Conservation (phyloP, 2,888 invertebrate species). For the Fragum fragum region DNA sequence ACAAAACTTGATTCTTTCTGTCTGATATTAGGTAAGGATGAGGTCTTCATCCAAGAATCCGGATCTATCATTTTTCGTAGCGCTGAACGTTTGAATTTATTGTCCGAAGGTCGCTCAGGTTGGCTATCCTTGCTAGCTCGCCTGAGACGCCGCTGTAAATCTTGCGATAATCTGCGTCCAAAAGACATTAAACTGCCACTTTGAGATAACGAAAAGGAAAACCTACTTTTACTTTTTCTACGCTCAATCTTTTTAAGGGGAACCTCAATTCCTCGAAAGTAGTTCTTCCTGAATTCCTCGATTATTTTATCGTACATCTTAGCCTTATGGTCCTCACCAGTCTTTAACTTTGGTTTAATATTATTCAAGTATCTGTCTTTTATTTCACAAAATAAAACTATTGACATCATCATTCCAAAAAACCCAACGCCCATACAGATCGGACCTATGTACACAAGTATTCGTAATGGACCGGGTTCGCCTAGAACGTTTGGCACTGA, state of each 20-base stretch:
- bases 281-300: slow-evolving; percentile 76
- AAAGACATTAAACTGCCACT: slow-evolving; percentile 59
- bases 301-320: slow-evolving; percentile 79
- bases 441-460: slow-evolving; percentile 97
- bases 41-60: slow-evolving; percentile 76
- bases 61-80: slow-evolving; percentile 46
- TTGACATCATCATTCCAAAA: slow-evolving; percentile 98
- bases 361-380: slow-evolving; percentile 96
- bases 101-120: slow-evolving; percentile 44
- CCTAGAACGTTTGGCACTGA: slow-evolving; percentile 51
- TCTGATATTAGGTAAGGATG: slow-evolving; percentile 76
- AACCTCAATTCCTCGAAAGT: slow-evolving; percentile 78
- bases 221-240: slow-evolving; percentile 49
- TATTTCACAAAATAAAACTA: slow-evolving; percentile 99
- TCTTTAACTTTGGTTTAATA: slow-evolving; percentile 91
- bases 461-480: slow-evolving; percentile 51
- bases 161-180: slow-evolving; percentile 55
- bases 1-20: slow-evolving; percentile 57
- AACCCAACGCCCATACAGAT: slow-evolving; percentile 99
- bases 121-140: slow-evolving; percentile 50
- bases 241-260: slow-evolving; percentile 62
- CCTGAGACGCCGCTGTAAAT: slow-evolving; percentile 49
- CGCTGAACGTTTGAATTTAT: slow-evolving; percentile 52
- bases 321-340: slow-evolving; percentile 66
- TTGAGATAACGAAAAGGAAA: slow-evolving; percentile 58